phyloP scores from a whole-genome alignment of 2,113 vertebrate genomes.

The Notarius lentiginosus region DNA sequence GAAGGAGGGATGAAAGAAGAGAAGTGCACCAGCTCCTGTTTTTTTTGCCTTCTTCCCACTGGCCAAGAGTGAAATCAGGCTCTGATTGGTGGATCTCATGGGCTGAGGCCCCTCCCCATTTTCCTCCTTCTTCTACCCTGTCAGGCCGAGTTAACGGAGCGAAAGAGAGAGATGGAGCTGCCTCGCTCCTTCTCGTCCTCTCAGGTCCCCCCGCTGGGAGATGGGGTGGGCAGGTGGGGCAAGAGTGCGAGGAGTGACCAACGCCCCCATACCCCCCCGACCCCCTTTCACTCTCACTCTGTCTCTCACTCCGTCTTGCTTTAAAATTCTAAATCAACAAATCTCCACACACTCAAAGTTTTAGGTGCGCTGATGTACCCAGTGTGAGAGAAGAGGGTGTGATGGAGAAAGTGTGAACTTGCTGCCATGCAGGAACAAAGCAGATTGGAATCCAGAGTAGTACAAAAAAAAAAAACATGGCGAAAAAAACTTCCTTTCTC shows the following conservation, averaged over 20 bases:
- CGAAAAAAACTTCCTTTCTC: constrained; percentile 13
- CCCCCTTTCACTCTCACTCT: constrained; percentile 3
- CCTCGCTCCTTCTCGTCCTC: constrained; percentile 37
- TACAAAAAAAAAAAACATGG: constrained; percentile 35
- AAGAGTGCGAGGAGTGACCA: constrained; percentile 46
- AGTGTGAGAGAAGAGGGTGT: background rate
- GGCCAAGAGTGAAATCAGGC: constrained; percentile 35
- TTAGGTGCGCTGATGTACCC: background rate
- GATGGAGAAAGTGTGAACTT: constrained; percentile 27
- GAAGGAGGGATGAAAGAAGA: constrained; percentile 53
- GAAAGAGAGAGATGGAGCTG: constrained; percentile 55
- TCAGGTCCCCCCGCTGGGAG: constrained; percentile 48
- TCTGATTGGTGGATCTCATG: constrained; percentile 40
- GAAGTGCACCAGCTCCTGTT: constrained; percentile 46
- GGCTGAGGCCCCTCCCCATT: constrained; percentile 32
- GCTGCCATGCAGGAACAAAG: constrained; percentile 41
- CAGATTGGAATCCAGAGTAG: constrained; percentile 37
- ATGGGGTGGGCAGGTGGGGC: constrained; percentile 52
- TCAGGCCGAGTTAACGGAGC: constrained; percentile 55
- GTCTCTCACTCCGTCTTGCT: background rate
- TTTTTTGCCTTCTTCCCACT: constrained; percentile 40
- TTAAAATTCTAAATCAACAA: constrained; percentile 4
- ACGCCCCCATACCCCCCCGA: constrained; percentile 6
- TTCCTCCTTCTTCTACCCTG: constrained; percentile 47
- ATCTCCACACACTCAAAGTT: background rate